Percentiles rank a stretch among this genome's conserved stretches.
These are phyloP conservation scores for Biston stratarius DNA, from an alignment of 2,888 invertebrate genomes.

Conservation along the genomic window DNA sequence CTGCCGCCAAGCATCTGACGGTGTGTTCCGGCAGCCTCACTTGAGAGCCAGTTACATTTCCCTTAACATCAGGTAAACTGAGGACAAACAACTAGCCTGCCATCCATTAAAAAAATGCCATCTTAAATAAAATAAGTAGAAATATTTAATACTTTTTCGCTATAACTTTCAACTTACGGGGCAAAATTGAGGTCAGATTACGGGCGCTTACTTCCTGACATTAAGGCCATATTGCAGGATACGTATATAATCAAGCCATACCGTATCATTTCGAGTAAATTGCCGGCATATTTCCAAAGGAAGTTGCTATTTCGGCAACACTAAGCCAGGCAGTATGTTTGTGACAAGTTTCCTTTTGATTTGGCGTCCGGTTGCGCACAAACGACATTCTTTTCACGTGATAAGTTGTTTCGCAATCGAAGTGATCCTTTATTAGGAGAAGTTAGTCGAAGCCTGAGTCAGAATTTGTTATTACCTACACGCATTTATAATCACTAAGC, in stretches of 20 bases:
- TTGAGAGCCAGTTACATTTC: too few species aligned
- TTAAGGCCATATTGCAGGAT: conserved; percentile 16
- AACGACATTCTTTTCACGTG: conserved; percentile 58
- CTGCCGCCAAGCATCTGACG: too few species aligned
- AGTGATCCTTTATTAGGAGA: conserved; percentile 9
- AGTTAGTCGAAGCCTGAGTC: conserved; percentile 12
- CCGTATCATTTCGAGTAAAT: conserved; percentile 44
- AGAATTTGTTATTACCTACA: not conserved
- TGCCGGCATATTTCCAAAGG: conserved; percentile 19
- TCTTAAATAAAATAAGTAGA: too few species aligned
- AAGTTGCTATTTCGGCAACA: conserved; percentile 22
- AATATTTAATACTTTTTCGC: too few species aligned
- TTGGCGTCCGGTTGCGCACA: conserved; percentile 30
- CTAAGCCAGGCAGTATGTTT: conserved; percentile 3
- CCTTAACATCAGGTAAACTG: too few species aligned
- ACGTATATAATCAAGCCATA: conserved; percentile 11
- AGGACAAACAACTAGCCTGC: too few species aligned
- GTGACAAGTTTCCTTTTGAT: conserved; percentile 24
- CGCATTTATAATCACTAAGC: not conserved
- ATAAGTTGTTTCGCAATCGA: conserved; percentile 52
- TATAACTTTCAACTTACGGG: conserved; percentile 5
- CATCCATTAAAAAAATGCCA: too few species aligned
- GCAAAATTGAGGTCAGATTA: conserved; percentile 8
- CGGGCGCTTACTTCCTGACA: conserved; percentile 12
- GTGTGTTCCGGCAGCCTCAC: too few species aligned